These are phyloP conservation scores for Metacarcinus magister DNA, from an alignment of 2,888 invertebrate genomes.

Conservation along the genomic window DNA sequence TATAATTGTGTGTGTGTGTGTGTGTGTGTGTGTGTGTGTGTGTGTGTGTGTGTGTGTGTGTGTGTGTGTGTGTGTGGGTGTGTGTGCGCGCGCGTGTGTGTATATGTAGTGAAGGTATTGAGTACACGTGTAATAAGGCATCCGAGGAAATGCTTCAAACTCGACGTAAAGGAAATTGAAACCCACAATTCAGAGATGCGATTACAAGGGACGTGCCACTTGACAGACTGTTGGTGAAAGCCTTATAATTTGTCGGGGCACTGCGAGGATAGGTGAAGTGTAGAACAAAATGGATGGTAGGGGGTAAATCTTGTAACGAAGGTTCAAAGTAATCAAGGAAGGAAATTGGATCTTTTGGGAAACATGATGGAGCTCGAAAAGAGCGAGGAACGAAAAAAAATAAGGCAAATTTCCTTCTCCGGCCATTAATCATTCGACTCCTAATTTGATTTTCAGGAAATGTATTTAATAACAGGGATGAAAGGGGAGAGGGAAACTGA, in stretches of 20 bases:
- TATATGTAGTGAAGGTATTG: neutral
- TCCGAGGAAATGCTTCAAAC: neutral
- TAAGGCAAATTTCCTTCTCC: neutral
- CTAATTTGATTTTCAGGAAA: neutral
- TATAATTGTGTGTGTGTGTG: neutral
- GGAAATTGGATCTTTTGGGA: slow-evolving; percentile 17
- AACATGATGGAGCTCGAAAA: neutral
- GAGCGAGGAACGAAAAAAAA: neutral
- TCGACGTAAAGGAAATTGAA: neutral
- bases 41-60: slow-evolving; percentile 8
- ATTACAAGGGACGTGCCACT: neutral
- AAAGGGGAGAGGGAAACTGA: neutral
- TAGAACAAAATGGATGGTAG: neutral
- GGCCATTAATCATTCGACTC: neutral
- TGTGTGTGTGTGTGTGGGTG: slow-evolving; percentile 40
- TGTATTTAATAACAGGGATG: neutral
- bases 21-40: neutral
- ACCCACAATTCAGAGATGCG: neutral
- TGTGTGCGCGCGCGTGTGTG: slow-evolving; percentile 31
- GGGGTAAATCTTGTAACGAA: neutral
- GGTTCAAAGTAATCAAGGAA: neutral
- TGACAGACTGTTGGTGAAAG: neutral
- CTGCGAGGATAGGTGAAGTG: neutral
- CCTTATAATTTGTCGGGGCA: neutral
- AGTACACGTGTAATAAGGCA: neutral